These are phyloP conservation scores for cattle (Bos taurus) DNA, from an alignment of 2,113 vertebrate genomes.

Conservation along the genomic window DNA sequence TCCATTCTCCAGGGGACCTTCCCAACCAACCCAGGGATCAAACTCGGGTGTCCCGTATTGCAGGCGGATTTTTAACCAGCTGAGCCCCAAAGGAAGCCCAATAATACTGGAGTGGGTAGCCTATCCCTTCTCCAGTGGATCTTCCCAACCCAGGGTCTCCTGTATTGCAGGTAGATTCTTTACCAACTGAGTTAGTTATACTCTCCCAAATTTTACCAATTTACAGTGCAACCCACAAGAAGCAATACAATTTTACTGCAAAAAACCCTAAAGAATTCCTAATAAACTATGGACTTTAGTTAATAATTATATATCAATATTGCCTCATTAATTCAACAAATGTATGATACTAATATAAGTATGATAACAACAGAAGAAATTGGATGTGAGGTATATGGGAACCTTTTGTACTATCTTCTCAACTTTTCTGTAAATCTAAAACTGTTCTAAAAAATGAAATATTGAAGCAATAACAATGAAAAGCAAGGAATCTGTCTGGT, in stretches of 20 bases:
- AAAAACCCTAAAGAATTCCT: neutral
- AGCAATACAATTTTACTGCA: neutral
- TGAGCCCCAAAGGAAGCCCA: neutral
- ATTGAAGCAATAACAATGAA: neutral
- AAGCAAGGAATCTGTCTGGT: neutral
- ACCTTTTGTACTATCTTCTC: neutral
- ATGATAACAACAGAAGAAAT: neutral
- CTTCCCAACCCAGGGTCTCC: neutral
- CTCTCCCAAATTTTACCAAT: neutral
- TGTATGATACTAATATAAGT: neutral
- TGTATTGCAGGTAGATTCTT: neutral
- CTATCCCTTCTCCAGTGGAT: neutral
- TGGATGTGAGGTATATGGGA: neutral
- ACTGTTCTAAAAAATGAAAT: neutral
- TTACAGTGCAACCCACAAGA: neutral
- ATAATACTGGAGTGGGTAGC: neutral
- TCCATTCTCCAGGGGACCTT: neutral
- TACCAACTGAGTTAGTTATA: neutral
- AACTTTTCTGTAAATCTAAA: constrained; percentile 14
- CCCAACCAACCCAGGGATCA: neutral
- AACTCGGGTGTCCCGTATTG: accelerated
- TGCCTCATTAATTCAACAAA: neutral
- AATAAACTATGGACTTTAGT: neutral
- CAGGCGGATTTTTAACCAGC: neutral
- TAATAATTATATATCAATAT: neutral